phyloP scores from a whole-genome alignment of 92 coral and sea anemone species.

The Porites rus region DNA sequence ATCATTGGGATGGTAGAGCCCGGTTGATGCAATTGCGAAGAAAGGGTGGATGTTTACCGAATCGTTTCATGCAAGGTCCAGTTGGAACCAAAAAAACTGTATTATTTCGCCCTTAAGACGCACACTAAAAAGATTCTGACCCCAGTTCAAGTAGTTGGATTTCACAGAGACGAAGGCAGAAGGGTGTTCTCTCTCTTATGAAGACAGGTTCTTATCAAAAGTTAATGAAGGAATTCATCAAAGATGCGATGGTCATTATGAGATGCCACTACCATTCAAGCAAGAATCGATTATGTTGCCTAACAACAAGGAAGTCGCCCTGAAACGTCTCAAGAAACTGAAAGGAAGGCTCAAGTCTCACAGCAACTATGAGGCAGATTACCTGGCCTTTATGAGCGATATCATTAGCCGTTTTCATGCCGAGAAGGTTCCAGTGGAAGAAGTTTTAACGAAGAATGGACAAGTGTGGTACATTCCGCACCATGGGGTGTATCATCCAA shows the following conservation, averaged over 20 bases:
- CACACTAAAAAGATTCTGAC: slow-evolving; percentile 47
- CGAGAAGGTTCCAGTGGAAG: slow-evolving; percentile 38
- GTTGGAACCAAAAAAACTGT: slow-evolving; percentile 14
- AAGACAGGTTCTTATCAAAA: slow-evolving; percentile 28
- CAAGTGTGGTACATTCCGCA: slow-evolving; percentile 65
- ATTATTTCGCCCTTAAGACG: slow-evolving; percentile 49
- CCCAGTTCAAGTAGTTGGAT: slow-evolving; percentile 41
- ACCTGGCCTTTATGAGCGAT: slow-evolving; percentile 45
- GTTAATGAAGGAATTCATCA: background rate
- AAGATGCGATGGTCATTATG: slow-evolving; percentile 2
- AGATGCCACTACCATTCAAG: slow-evolving; percentile 37
- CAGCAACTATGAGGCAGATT: slow-evolving; percentile 33
- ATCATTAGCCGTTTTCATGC: slow-evolving; percentile 40
- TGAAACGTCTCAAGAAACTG: slow-evolving; percentile 18
- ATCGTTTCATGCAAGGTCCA: slow-evolving; percentile 32
- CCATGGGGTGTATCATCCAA: slow-evolving; percentile 53
- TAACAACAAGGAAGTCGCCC: slow-evolving; percentile 32
- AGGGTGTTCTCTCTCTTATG: slow-evolving; percentile 27
- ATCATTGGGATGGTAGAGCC: slow-evolving; percentile 48
- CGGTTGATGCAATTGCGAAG: slow-evolving; percentile 11
- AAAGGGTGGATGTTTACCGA: slow-evolving; percentile 36
- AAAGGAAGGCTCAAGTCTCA: slow-evolving; percentile 25
- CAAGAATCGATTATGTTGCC: slow-evolving; percentile 13
- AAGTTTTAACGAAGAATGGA: slow-evolving; percentile 15
- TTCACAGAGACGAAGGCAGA: slow-evolving; percentile 19